Base-by-base conservation (phyloP, 2,888 invertebrate species). In the Pegoplata infirma region DNA sequence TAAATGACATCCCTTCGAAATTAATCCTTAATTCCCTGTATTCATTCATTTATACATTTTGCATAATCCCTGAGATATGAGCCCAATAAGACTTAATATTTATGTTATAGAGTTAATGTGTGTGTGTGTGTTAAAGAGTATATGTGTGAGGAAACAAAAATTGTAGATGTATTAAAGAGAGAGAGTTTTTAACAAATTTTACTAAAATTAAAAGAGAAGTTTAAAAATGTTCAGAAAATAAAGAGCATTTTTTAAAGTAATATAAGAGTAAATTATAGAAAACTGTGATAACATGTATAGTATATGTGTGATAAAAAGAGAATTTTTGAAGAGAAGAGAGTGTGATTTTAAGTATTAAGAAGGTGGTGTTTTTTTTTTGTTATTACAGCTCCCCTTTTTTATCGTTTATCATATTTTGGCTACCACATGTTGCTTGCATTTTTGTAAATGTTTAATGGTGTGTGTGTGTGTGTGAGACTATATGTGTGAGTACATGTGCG, bases 1-100 rank as follows among this genome's bases (percentile, higher is more conserved):
- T 86, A 88, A 88, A 88, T 88, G 89, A 88, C 88, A 88, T 88
- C 88, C 89, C 89, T 88, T 88, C 86, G 84, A 88, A 88, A 88
- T 89, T 88, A 88, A 89, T 88, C 88, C 88, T 89, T 88, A 88
- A 89, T 89, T 88, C 89, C 79, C 75, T 75, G 79, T 75, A 79
- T 79, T 79, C 79, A 79, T 79, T 79, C 79, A 79, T 79, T 79
- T 79, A 88, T 88, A 88, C 88, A 88, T 86, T 89, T 86, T 86
- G 87, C 86, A 87, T 88, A 89, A 88, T 88, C 89, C 88, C 86
- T 83, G 85, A 85, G 86, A 87, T 87, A 89, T 82, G 80, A 79
- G 81, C 80, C 76, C 81, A 77, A 80, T 78, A 82, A 80, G 76
- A 78, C 76, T 71, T 77, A 78, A 72, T 73, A 76, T 71, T 59